Base-by-base conservation (phyloP, 2,797 vertebrate species). In the Coranthus polyacanthus region DNA sequence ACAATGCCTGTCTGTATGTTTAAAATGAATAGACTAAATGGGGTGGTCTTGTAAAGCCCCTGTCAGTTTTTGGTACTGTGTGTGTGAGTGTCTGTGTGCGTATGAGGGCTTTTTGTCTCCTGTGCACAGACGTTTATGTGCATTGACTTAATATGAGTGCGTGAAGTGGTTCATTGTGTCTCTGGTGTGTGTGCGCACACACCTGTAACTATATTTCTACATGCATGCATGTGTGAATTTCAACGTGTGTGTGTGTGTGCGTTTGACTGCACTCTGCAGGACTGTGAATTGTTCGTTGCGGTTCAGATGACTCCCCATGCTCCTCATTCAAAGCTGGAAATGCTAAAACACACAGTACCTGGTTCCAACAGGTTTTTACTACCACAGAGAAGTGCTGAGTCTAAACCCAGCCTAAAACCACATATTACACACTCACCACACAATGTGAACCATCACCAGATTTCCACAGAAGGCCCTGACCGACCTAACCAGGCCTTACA, bases 1-100 rank as follows among this genome's bases (percentile, higher is more conserved):
- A 88, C 90, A 92, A 92, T 85, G 87, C 70, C 84, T 61, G 88
- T 89, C 84, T 85, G 84, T 70, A 55, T 45, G 65, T 54, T 56
- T 56, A 65, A 79, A 72, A 70, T 81, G 82, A 87, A 85, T 75
- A 69, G 82, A 51, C 59, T 75, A 64, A 77, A 78, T 82, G 60
- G 78, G 87, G 89, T 82, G 89, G 83, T 88, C 87, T 60, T 78
- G 74, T 68, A 84, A 76, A 89, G 77, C 46, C 32, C 36, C 85
- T 78, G 85, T 85, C 83, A 84, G 73, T 78, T 78, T 78, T 69
- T 53, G 17, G 18, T 34, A 2, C 53, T 18, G 38, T 34, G 39
- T 56, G 61, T 59, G 60, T 64, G 56, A 4, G 16, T 38, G 34
- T 41, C 67, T 53, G 47, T 24, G 21, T 46, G 17, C 60, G 57